phyloP scores from a whole-genome alignment of 2,113 vertebrate species.

The Callipepla squamata region DNA sequence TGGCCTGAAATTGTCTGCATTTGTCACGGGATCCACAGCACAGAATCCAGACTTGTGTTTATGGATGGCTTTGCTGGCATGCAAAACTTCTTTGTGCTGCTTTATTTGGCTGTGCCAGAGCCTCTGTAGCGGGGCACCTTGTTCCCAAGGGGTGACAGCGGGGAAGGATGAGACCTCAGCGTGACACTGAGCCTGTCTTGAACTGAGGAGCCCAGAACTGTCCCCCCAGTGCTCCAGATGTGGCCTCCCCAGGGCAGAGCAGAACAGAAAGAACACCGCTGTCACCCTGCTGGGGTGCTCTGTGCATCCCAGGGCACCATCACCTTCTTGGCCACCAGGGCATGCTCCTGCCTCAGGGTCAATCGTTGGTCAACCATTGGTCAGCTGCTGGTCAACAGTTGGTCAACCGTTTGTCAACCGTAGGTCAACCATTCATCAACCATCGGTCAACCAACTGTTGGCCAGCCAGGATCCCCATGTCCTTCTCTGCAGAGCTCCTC shows the following conservation, averaged over 20 bases:
- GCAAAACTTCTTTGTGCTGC: slow-evolving; percentile 49
- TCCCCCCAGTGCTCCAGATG: not conserved
- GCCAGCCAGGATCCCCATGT: not conserved
- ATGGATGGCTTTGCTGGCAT: slow-evolving; percentile 37
- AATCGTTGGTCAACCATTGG: no score
- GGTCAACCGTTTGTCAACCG: no score
- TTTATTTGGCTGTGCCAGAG: slow-evolving; percentile 36
- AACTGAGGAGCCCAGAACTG: not conserved
- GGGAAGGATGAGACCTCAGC: not conserved
- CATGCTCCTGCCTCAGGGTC: not conserved
- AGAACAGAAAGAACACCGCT: not conserved
- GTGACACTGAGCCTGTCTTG: not conserved
- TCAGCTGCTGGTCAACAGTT: no score
- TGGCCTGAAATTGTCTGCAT: not conserved
- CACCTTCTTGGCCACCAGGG: not conserved
- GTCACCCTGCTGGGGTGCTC: no score
- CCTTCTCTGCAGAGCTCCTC: not conserved
- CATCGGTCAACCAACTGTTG: not conserved
- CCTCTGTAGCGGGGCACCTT: slow-evolving; percentile 40
- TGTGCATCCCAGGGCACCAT: not conserved
- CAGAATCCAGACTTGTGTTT: not conserved
- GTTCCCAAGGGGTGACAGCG: not conserved
- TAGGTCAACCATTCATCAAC: no score
- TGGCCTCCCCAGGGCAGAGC: not conserved
- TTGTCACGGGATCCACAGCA: not conserved